Evolutionary conservation across 2,888 invertebrate species (phyloP).

Genomic region (Nemotelus nigrinus): DNA sequence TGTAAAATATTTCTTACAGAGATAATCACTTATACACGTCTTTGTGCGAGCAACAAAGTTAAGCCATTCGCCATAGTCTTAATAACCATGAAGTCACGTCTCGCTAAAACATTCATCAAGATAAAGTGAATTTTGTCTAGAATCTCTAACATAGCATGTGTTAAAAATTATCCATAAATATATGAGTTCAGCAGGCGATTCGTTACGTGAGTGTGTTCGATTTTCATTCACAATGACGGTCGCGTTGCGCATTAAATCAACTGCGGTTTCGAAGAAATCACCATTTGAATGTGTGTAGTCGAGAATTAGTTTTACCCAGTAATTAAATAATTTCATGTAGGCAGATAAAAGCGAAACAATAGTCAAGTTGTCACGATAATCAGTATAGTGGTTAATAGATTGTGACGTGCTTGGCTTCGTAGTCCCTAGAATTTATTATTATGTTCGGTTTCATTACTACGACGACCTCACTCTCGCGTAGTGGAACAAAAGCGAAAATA

Average conservation of each 20-base stretch:
- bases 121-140: constrained; percentile 43
- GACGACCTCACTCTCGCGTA: background rate
- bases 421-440: background rate
- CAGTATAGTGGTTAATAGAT: constrained; percentile 1
- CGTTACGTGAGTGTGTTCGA: background rate
- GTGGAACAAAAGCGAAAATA: constrained; percentile 1
- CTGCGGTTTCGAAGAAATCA: constrained; percentile 14
- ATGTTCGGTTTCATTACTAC: too few relatives aligned
- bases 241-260: background rate
- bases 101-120: constrained; percentile 43
- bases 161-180: constrained; percentile 25
- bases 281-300: background rate
- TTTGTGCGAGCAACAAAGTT: constrained; percentile 41
- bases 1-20: constrained; percentile 45
- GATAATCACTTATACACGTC: constrained; percentile 42
- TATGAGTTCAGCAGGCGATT: constrained; percentile 27
- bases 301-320: constrained; percentile 32
- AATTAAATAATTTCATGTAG: constrained; percentile 38
- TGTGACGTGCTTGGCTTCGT: background rate
- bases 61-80: constrained; percentile 38
- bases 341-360: constrained; percentile 38
- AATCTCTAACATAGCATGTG: constrained; percentile 25
- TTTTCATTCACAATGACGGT: background rate
- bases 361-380: constrained; percentile 30
- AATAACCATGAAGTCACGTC: constrained; percentile 43